Percentiles rank a stretch among this genome's conserved stretches.
phyloP scores from a whole-genome alignment of 2,113 vertebrate genomes.

The Mohoua ochrocephala region DNA sequence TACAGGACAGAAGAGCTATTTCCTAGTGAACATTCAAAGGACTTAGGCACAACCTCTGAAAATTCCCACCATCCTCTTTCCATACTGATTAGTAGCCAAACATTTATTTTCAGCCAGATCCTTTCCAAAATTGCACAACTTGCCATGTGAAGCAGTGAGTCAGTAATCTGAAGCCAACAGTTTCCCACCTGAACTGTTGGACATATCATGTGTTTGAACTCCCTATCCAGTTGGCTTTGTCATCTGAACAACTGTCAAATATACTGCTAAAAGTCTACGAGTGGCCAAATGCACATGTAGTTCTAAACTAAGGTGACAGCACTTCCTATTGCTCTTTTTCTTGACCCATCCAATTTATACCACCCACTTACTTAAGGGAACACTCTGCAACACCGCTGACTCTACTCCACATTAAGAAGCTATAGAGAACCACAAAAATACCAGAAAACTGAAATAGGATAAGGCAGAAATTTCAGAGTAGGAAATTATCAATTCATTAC shows the following conservation, averaged over 20 bases:
- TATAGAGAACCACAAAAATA: background rate
- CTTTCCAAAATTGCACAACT: background rate
- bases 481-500: background rate
- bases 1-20: background rate
- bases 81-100: background rate
- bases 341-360: background rate
- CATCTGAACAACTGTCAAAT: background rate
- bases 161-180: background rate
- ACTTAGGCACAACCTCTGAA: background rate
- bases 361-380: background rate
- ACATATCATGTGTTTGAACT: background rate
- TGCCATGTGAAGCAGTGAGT: background rate
- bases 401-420: background rate
- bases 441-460: background rate
- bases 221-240: background rate
- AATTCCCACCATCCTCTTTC: background rate
- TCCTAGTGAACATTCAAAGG: background rate
- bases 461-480: background rate
- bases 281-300: background rate
- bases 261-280: background rate
- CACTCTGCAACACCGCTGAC: background rate
- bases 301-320: background rate
- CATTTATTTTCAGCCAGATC: background rate
- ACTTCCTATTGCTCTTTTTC: background rate
- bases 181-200: background rate